These are phyloP conservation scores for Hippoglossus hippoglossus DNA, from an alignment of 2,797 vertebrate species.

Conservation along the genomic window DNA sequence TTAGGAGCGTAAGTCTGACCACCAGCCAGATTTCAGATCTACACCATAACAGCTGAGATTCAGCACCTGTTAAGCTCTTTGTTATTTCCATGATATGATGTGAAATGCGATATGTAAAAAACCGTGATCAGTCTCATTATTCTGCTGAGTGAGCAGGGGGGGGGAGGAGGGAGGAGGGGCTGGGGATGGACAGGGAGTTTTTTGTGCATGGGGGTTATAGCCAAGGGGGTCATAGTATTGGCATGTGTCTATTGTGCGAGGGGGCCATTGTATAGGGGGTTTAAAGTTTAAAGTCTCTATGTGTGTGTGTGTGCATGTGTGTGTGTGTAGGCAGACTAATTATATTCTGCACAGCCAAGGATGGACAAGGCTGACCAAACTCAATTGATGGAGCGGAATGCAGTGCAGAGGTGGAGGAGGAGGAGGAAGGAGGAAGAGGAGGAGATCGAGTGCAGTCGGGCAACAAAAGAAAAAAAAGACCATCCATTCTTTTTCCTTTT, in stretches of 20 bases:
- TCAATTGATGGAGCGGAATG: conserved; percentile 63
- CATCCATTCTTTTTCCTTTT: conserved; percentile 17
- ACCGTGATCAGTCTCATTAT: conserved; percentile 57
- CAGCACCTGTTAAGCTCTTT: conserved; percentile 50
- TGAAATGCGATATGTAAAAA: conserved; percentile 54
- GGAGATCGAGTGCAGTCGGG: conserved; percentile 45
- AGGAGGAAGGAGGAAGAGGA: conserved; percentile 26
- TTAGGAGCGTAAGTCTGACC: neutral
- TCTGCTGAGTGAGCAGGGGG: conserved; percentile 52
- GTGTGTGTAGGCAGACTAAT: conserved; percentile 73
- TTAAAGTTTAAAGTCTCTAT: conserved; percentile 67
- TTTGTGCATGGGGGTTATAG: conserved; percentile 52
- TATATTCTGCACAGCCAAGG: conserved; percentile 75
- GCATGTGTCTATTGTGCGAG: conserved; percentile 84
- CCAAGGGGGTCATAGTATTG: conserved; percentile 66
- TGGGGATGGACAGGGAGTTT: conserved; percentile 52
- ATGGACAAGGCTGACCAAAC: conserved; percentile 67
- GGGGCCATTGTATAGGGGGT: conserved; percentile 62
- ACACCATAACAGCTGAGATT: conserved; percentile 41
- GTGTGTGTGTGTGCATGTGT: conserved; percentile 60
- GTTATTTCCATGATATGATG: conserved; percentile 36
- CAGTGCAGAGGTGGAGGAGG: conserved; percentile 33
- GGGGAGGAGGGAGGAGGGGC: conserved; percentile 1
- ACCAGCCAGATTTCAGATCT: conserved; percentile 36
- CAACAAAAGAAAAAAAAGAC: conserved; percentile 39